Conservation (phyloP, 2,888 invertebrate genomes). For the Muschampia plurimacula region DNA sequence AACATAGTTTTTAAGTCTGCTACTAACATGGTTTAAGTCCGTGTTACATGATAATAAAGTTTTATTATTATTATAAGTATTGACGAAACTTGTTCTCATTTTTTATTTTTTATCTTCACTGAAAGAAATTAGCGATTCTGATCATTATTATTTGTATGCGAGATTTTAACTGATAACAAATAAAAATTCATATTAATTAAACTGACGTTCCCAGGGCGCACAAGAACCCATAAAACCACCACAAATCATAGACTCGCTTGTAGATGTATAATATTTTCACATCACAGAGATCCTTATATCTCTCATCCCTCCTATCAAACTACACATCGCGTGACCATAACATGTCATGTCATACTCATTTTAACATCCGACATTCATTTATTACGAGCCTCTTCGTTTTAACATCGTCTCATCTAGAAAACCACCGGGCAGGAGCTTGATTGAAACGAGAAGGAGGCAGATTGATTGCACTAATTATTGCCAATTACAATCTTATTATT, state of each 20-base stretch:
- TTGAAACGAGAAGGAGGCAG: constrained; percentile 30
- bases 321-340: neutral
- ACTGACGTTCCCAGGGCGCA: neutral
- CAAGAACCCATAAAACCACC: neutral
- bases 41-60: too few relatives aligned
- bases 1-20: too few relatives aligned
- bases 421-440: constrained; percentile 24
- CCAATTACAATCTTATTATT: constrained; percentile 36
- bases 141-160: too few relatives aligned
- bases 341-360: constrained; percentile 6
- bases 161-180: too few relatives aligned
- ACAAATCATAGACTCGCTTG: neutral
- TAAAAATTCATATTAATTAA: too few relatives aligned
- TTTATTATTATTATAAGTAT: too few relatives aligned
- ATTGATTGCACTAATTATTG: constrained; percentile 35
- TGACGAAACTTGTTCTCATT: too few relatives aligned
- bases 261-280: neutral
- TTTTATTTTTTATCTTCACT: too few relatives aligned
- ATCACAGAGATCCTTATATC: neutral
- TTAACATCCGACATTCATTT: constrained; percentile 26
- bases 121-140: too few relatives aligned
- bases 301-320: neutral
- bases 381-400: constrained; percentile 29
- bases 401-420: constrained; percentile 33
- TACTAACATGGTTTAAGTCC: too few relatives aligned